Conservation (phyloP, 2,888 invertebrate species). For the Tipula vernalis region DNA sequence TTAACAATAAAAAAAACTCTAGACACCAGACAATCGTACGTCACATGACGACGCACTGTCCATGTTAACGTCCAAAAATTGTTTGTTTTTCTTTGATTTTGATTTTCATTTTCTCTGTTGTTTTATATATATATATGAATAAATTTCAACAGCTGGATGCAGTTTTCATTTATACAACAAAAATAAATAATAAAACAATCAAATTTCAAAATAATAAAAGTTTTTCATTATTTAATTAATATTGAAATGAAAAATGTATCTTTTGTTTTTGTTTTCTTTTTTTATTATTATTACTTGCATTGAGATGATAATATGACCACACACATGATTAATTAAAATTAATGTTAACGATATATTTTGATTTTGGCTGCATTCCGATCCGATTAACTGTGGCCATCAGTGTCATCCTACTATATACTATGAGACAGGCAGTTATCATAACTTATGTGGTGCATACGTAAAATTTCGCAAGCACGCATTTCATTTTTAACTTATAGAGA, state of each 20-base stretch:
- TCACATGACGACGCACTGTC: neutral
- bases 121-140: neutral
- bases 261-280: neutral
- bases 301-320: neutral
- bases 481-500: too few relatives aligned
- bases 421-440: neutral
- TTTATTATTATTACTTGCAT: neutral
- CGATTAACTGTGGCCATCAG: neutral
- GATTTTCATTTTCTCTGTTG: neutral
- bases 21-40: neutral
- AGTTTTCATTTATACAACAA: neutral
- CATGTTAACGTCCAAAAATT: neutral
- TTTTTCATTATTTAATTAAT: neutral
- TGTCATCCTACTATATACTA: neutral
- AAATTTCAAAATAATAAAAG: neutral
- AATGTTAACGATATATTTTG: neutral
- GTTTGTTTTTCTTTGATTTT: neutral
- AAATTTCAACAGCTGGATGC: neutral
- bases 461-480: too few relatives aligned
- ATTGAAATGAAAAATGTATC: neutral
- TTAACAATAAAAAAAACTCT: neutral
- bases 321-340: neutral
- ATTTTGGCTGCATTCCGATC: neutral
- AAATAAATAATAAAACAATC: neutral
- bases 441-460: neutral